phyloP scores from a whole-genome alignment of 2,797 vertebrate genomes.

The Tamandua tetradactyla region DNA sequence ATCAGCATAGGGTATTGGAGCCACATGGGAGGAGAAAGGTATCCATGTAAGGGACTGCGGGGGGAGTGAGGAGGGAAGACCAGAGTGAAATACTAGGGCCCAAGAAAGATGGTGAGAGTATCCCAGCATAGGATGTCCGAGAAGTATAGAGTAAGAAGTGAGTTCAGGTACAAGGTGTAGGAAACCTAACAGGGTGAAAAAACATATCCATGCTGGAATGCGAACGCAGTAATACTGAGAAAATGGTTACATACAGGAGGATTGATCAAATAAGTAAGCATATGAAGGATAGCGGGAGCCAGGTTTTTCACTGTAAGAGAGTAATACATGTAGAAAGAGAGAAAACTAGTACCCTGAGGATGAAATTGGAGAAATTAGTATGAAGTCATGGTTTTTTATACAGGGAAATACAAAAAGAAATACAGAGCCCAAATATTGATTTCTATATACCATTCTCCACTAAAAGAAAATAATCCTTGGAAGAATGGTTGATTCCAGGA shows the following conservation, averaged over 20 bases:
- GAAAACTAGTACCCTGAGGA: not conserved
- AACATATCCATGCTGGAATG: not conserved
- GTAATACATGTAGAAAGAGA: not conserved
- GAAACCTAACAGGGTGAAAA: not conserved
- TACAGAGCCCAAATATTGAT: not conserved
- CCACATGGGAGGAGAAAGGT: not conserved
- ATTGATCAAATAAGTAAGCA: not conserved
- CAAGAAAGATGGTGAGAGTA: not conserved
- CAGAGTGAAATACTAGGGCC: not conserved
- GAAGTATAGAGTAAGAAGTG: not conserved
- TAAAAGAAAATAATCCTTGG: not conserved
- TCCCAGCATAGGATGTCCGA: not conserved
- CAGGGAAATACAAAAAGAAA: not conserved
- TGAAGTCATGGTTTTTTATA: not conserved
- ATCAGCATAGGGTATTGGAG: not conserved
- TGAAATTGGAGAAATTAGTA: not conserved
- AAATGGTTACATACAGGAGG: not conserved
- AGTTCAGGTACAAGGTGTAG: not conserved
- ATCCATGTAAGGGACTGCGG: not conserved
- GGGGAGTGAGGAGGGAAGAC: not conserved
- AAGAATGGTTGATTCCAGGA: not conserved
- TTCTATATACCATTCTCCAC: slow-evolving; percentile 10
- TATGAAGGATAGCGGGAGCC: not conserved
- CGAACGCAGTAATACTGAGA: not conserved
- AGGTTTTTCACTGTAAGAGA: slow-evolving; percentile 3